These are phyloP conservation scores for Laticauda colubrina DNA, from an alignment of 2,113 vertebrate species.

Conservation along the genomic window DNA sequence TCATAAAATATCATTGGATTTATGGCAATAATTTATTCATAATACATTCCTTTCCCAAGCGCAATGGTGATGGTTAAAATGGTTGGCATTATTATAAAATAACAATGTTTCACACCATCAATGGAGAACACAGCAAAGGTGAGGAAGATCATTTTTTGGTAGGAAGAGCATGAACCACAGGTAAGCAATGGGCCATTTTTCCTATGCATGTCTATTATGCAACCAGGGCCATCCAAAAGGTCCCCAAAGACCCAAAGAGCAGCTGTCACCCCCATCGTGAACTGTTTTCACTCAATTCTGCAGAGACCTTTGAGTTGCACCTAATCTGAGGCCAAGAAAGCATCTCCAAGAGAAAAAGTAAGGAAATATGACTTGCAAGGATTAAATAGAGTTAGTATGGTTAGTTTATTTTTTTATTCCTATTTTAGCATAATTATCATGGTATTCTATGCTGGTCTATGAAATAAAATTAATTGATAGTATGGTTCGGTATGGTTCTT, in stretches of 20 bases:
- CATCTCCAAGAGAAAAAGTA: background rate
- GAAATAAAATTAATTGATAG: background rate
- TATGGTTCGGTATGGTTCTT: background rate
- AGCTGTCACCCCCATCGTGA: background rate
- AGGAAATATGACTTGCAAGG: background rate
- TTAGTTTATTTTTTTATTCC: background rate
- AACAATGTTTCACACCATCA: background rate
- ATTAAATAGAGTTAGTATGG: background rate
- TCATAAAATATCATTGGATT: background rate
- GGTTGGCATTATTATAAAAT: background rate
- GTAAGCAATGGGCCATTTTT: background rate
- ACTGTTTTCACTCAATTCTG: background rate
- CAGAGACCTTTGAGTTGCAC: background rate
- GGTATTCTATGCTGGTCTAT: background rate
- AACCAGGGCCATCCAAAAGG: background rate
- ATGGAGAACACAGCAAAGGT: background rate
- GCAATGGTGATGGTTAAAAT: background rate
- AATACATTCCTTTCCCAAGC: background rate
- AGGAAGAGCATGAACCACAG: background rate
- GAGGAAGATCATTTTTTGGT: background rate
- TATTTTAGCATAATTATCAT: background rate
- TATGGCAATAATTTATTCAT: background rate
- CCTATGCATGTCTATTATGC: background rate
- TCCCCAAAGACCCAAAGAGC: background rate
- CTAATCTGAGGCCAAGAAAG: background rate